phyloP scores from a whole-genome alignment of 2,797 vertebrate genomes.

The Lagorchestes hirsutus region DNA sequence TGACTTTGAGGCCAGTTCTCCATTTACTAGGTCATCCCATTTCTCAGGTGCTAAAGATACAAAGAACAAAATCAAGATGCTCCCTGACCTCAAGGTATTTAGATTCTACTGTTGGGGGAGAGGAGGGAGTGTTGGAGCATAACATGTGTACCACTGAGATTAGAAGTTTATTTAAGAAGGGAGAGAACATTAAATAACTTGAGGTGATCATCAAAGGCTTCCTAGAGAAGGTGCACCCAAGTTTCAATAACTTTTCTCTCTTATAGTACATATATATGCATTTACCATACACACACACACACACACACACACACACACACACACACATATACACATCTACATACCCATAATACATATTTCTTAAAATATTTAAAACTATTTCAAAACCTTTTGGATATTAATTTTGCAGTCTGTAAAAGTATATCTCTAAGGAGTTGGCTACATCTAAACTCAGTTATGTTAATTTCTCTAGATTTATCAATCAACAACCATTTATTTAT shows the following conservation, averaged over 20 bases:
- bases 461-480: neutral
- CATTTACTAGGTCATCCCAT: neutral
- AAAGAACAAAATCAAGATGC: neutral
- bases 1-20: neutral
- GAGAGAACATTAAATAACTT: neutral
- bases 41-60: neutral
- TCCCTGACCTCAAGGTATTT: neutral
- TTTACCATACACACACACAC: too few relatives aligned
- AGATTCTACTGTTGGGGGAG: neutral
- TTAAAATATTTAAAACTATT: neutral
- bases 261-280: neutral
- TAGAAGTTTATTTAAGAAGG: neutral
- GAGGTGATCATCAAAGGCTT: neutral
- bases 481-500: neutral
- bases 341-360: neutral
- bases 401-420: neutral
- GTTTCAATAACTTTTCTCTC: neutral
- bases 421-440: neutral
- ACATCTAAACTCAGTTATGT: neutral
- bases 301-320: too few relatives aligned
- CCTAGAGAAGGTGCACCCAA: neutral
- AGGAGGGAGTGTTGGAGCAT: neutral
- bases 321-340: too few relatives aligned
- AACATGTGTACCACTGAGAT: neutral
- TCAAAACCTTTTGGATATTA: neutral